phyloP scores from a whole-genome alignment of 2,113 vertebrate species.

The Phaethornis superciliosus region DNA sequence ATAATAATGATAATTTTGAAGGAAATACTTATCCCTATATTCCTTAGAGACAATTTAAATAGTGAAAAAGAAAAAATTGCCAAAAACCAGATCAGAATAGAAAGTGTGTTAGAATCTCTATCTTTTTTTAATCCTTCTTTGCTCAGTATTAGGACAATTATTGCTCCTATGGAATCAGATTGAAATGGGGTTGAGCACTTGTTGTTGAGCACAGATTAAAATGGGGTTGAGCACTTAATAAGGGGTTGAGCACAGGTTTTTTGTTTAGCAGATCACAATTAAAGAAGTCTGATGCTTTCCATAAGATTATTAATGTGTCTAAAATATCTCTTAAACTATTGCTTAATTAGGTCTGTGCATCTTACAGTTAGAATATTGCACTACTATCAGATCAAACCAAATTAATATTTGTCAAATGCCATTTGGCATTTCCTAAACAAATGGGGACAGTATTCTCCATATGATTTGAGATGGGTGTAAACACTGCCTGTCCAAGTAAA shows the following conservation, averaged over 20 bases:
- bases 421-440: conserved; percentile 9
- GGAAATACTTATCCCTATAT: neutral
- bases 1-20: neutral
- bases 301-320: neutral
- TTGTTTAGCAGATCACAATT: neutral
- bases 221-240: accelerated
- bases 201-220: no score
- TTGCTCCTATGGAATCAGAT: neutral
- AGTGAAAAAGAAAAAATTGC: neutral
- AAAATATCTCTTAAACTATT: neutral
- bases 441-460: neutral
- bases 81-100: neutral
- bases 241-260: neutral
- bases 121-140: neutral
- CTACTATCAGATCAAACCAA: neutral
- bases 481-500: conserved; percentile 13
- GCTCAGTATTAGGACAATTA: neutral
- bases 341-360: conserved; percentile 1
- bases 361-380: neutral
- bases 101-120: neutral
- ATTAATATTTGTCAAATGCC: neutral
- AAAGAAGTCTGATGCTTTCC: neutral
- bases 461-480: neutral
- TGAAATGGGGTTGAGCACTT: no score
- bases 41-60: neutral